Evolutionary conservation across 2,888 invertebrate species (phyloP).

Genomic region (Trissolcus japonicus): DNA sequence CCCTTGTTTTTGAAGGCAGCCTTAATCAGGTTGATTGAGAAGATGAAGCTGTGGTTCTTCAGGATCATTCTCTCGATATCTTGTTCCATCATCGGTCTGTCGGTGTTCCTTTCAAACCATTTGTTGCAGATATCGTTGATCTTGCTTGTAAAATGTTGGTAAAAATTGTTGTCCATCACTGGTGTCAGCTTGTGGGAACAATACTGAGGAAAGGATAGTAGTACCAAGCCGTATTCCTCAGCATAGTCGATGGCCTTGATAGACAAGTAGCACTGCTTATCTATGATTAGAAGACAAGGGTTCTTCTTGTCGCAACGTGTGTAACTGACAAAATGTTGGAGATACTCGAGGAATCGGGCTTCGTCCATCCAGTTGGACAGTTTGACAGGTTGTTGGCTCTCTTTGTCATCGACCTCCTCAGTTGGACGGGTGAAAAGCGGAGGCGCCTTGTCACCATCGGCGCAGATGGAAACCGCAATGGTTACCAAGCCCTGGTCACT

Average conservation of each 20-base stretch:
- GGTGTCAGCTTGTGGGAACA: constrained; percentile 33
- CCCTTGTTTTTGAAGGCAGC: constrained; percentile 6
- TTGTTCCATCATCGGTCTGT: background rate
- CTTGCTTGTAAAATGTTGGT: constrained; percentile 4
- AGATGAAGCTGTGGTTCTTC: constrained; percentile 5
- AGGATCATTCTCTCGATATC: constrained; percentile 15
- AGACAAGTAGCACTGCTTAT: constrained; percentile 29
- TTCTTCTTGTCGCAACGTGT: constrained; percentile 58
- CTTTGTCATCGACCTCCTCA: background rate
- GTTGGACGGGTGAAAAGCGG: constrained; percentile 27
- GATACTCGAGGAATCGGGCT: constrained; percentile 62
- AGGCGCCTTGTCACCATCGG: constrained; percentile 12
- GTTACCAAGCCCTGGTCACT: constrained; percentile 15
- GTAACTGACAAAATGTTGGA: constrained; percentile 65
- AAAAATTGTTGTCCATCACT: constrained; percentile 5
- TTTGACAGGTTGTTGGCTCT: background rate
- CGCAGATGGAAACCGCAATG: constrained; percentile 54
- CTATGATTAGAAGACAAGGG: constrained; percentile 28
- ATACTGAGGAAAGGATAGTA: constrained; percentile 30
- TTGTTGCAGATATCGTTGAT: background rate
- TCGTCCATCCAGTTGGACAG: constrained; percentile 66
- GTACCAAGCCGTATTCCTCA: constrained; percentile 19
- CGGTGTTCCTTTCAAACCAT: background rate
- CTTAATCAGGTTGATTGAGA: background rate
- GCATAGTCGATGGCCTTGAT: constrained; percentile 54